Conservation (phyloP, 2,113 vertebrate species). For the Eulacestoma nigropectus region DNA sequence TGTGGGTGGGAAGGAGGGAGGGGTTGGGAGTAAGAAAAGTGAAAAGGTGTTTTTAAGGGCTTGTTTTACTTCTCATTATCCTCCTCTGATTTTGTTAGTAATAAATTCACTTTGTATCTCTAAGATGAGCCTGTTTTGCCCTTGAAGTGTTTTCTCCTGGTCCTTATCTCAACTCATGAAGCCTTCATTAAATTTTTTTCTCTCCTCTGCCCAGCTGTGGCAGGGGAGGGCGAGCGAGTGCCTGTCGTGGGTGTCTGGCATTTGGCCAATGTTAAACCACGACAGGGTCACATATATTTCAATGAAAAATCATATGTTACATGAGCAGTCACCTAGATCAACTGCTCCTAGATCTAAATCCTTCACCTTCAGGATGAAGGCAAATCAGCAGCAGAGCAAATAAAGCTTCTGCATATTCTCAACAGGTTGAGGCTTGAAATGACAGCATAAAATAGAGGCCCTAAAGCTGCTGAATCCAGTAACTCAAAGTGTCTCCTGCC, state of each 20-base stretch:
- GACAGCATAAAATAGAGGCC: neutral
- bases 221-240: accelerated
- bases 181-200: neutral
- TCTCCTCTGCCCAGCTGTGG: neutral
- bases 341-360: neutral
- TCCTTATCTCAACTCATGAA: neutral
- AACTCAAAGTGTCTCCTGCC: accelerated
- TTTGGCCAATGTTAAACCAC: neutral
- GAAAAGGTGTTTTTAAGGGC: neutral
- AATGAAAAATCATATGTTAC: neutral
- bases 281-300: neutral
- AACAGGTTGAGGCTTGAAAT: neutral
- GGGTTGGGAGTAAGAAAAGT: too few species aligned
- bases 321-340: neutral
- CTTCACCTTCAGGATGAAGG: neutral
- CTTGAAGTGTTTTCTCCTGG: neutral
- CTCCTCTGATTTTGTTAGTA: neutral
- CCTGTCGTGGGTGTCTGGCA: accelerated
- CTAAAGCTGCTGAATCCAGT: neutral
- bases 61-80: neutral
- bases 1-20: neutral
- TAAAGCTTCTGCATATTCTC: neutral
- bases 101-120: too few species aligned
- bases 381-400: neutral
- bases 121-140: neutral